A percentile compares a stretch with the other conserved stretches of the same genome.
phyloP scores from a whole-genome alignment of 2,797 vertebrate species.

The Pteropus rufus region DNA sequence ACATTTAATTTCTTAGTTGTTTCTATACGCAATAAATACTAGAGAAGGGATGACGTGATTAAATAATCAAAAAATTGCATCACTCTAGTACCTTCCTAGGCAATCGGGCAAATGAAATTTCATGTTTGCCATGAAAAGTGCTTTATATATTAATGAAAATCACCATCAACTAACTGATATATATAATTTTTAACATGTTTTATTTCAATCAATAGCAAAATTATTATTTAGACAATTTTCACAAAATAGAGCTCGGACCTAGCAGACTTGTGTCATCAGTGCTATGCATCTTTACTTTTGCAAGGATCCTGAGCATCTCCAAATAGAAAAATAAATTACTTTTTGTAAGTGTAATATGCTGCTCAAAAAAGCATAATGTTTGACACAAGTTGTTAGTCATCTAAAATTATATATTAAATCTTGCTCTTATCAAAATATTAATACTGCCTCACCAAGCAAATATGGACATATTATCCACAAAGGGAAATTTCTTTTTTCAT shows the following conservation, averaged over 20 bases:
- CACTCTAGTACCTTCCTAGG: not conserved
- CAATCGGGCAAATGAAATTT: constrained; percentile 60
- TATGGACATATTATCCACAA: not conserved
- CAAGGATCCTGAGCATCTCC: not conserved
- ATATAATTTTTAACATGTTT: not conserved
- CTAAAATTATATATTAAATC: constrained; percentile 59
- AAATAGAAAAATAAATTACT: constrained; percentile 52
- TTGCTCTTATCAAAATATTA: constrained; percentile 61
- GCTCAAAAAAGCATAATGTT: not conserved
- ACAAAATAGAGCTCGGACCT: not conserved
- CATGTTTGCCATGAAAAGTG: constrained; percentile 54
- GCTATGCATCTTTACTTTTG: not conserved
- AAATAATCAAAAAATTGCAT: constrained; percentile 49
- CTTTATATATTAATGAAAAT: constrained; percentile 35
- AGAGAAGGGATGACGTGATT: constrained; percentile 35
- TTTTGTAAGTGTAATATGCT: not conserved
- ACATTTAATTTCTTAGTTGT: constrained; percentile 69
- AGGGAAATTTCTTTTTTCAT: not conserved
- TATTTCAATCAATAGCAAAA: not conserved
- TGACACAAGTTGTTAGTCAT: constrained; percentile 36
- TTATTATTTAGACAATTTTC: not conserved
- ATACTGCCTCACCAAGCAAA: constrained; percentile 36
- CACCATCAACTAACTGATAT: not conserved
- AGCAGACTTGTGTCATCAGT: not conserved
- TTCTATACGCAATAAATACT: not conserved